Conservation (phyloP, 2,113 vertebrate genomes). For the Connochaetes taurinus region DNA sequence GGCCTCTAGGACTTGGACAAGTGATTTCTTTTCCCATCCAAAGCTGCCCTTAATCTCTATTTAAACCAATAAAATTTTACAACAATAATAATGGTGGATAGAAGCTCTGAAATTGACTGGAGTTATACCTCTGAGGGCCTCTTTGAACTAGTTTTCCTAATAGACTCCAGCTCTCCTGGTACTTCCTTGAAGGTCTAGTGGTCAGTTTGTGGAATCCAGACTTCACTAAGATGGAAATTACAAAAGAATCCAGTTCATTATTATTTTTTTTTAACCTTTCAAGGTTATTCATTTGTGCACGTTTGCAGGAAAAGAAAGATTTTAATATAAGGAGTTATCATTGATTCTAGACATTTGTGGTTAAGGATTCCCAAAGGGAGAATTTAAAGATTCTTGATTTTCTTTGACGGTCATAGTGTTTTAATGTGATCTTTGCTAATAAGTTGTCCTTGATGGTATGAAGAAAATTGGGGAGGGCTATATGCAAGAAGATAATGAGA, state of each 20-base stretch:
- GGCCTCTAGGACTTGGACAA: not conserved
- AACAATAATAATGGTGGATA: not conserved
- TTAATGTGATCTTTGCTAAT: not conserved
- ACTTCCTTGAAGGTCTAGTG: not conserved
- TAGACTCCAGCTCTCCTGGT: not conserved
- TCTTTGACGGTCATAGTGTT: not conserved
- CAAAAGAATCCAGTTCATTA: not conserved
- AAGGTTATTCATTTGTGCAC: not conserved
- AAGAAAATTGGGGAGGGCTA: not conserved
- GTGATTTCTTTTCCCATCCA: not conserved
- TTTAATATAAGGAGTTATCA: not conserved
- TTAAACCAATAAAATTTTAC: conserved; percentile 38
- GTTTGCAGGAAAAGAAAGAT: not conserved
- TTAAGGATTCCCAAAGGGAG: not conserved
- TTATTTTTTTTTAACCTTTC: not conserved
- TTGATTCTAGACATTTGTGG: not conserved
- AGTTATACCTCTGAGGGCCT: not conserved
- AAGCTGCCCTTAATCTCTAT: not conserved
- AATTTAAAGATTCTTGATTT: not conserved
- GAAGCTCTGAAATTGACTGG: not conserved
- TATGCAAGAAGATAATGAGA: not conserved
- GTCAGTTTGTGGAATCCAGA: not conserved
- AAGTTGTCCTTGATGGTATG: not conserved
- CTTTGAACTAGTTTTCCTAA: not conserved
- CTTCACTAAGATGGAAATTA: not conserved